Percentiles rank a stretch among this genome's conserved stretches.
Evolutionary conservation across 2,888 invertebrate species (phyloP).

Genomic region (Alentia gelatinosa): DNA sequence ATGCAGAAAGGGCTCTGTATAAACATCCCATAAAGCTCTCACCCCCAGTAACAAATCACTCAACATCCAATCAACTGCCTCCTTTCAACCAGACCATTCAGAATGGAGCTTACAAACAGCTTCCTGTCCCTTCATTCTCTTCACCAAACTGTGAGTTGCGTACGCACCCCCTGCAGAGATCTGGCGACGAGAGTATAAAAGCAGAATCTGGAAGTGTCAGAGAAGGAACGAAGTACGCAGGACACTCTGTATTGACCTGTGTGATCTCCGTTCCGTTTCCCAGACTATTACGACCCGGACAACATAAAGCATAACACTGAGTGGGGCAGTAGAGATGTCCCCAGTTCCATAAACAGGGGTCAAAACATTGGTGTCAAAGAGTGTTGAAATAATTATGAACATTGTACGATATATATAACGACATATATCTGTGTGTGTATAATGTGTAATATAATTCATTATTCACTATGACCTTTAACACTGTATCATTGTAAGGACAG

Average conservation of each 20-base stretch:
- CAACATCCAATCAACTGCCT: background rate
- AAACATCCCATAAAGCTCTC: background rate
- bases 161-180: background rate
- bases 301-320: too few species aligned
- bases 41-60: background rate
- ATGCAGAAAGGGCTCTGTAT: too few species aligned
- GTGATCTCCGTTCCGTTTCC: conserved; percentile 1
- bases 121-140: background rate
- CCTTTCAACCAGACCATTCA: background rate
- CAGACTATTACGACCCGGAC: background rate
- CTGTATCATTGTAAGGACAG: too few species aligned
- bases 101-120: background rate
- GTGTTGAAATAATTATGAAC: too few species aligned
- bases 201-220: background rate
- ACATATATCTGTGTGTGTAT: too few species aligned
- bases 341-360: too few species aligned
- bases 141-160: background rate
- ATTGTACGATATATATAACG: too few species aligned
- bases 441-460: too few species aligned
- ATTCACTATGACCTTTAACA: too few species aligned
- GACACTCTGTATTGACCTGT: background rate
- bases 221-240: background rate
- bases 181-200: background rate
- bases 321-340: background rate
- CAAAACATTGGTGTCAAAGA: too few species aligned